phyloP scores from a whole-genome alignment of 2,797 vertebrate genomes.

The Mastacembelus armatus region DNA sequence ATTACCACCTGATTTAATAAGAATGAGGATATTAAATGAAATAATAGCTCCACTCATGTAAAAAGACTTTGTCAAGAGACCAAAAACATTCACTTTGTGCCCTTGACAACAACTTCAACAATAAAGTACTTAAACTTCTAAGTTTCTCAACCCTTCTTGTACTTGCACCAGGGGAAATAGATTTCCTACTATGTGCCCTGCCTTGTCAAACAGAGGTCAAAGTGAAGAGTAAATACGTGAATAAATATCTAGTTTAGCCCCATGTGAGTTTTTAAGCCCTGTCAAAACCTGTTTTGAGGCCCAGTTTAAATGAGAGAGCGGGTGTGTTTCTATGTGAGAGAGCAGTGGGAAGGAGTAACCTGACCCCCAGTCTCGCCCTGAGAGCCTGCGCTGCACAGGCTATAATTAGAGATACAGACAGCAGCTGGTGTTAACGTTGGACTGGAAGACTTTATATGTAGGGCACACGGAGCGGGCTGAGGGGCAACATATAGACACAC shows the following conservation, averaged over 20 bases:
- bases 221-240: slow-evolving; percentile 57
- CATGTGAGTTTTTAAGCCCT: slow-evolving; percentile 41
- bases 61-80: background rate
- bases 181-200: slow-evolving; percentile 9
- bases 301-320: slow-evolving; percentile 39
- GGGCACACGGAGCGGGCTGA: slow-evolving; percentile 48
- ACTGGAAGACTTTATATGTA: slow-evolving; percentile 69
- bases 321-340: slow-evolving; percentile 15
- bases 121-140: background rate
- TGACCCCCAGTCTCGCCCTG: slow-evolving; percentile 73
- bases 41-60: background rate
- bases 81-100: background rate
- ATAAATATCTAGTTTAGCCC: slow-evolving; percentile 50
- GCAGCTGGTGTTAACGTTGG: slow-evolving; percentile 74
- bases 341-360: slow-evolving; percentile 69
- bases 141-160: slow-evolving; percentile 4
- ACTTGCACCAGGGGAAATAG: slow-evolving; percentile 20
- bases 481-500: background rate
- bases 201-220: slow-evolving; percentile 50
- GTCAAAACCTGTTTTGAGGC: slow-evolving; percentile 49
- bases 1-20: background rate
- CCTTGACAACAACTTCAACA: slow-evolving; percentile 18
- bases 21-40: background rate
- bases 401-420: slow-evolving; percentile 79
- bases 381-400: slow-evolving; percentile 65